phyloP scores from a whole-genome alignment of 2,113 vertebrate species.

The Eublepharis macularius region DNA sequence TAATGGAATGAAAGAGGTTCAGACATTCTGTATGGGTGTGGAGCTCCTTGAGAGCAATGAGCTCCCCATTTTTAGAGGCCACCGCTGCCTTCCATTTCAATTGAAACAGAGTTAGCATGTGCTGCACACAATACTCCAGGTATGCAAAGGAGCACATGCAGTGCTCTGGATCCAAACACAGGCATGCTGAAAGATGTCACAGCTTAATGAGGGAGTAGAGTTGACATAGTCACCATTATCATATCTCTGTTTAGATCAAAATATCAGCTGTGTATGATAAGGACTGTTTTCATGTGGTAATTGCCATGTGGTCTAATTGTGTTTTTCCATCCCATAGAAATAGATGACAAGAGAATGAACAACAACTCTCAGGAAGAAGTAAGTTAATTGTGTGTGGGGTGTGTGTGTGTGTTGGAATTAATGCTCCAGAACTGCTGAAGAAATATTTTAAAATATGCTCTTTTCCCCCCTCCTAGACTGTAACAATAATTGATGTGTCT shows the following conservation, averaged over 20 bases:
- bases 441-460: neutral
- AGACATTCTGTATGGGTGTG: neutral
- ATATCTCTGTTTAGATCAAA: neutral
- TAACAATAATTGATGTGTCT: neutral
- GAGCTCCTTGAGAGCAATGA: neutral
- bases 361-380: conserved; percentile 80
- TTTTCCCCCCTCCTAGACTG: rapidly evolving
- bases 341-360: conserved; percentile 81
- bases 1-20: neutral
- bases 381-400: conserved; percentile 55
- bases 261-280: neutral
- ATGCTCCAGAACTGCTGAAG: neutral
- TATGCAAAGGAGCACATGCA: neutral
- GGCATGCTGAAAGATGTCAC: neutral
- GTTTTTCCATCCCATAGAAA: conserved; percentile 73
- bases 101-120: neutral
- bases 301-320: conserved; percentile 37
- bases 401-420: too few relatives aligned
- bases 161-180: neutral
- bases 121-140: neutral
- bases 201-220: conserved; percentile 28
- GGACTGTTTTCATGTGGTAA: conserved; percentile 6
- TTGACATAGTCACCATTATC: neutral
- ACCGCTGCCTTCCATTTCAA: neutral
- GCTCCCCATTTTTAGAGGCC: neutral